A percentile compares a stretch with the other conserved stretches of the same genome.
Conservation (phyloP, 2,888 invertebrate species). For the Tuberolachnus salignus region DNA sequence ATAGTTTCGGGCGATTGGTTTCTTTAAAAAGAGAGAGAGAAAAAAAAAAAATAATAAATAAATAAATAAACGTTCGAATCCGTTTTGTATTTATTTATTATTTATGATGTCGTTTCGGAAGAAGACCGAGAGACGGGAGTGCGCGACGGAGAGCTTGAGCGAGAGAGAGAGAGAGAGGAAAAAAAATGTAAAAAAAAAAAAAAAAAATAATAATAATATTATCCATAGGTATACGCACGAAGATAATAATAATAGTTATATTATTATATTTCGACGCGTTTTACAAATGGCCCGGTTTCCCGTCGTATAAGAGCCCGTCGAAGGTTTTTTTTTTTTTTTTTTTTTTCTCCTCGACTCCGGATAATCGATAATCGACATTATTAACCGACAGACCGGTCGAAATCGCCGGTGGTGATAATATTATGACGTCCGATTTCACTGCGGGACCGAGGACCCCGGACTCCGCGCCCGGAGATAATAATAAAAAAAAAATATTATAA, state of each 20-base stretch:
- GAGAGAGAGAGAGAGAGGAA: too few species aligned
- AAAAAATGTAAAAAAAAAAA: too few species aligned
- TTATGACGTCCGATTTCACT: constrained; percentile 32
- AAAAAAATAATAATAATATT: too few species aligned
- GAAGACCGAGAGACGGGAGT: constrained; percentile 13
- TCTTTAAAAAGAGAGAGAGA: neutral
- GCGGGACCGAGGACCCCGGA: neutral
- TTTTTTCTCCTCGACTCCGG: too few species aligned
- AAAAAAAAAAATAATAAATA: too few species aligned
- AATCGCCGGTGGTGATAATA: constrained; percentile 44
- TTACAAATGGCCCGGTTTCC: constrained; percentile 3
- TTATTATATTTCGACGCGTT: constrained; percentile 14
- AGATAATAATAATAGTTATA: neutral
- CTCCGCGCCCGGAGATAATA: too few species aligned
- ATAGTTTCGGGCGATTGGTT: constrained; percentile 56
- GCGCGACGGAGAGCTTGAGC: neutral
- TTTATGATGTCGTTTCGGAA: constrained; percentile 47
- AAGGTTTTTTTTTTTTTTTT: too few species aligned
- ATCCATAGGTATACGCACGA: neutral
- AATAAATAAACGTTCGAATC: neutral
- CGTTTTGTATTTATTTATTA: constrained; percentile 39
- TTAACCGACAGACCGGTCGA: constrained; percentile 9
- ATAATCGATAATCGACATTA: constrained; percentile 18
- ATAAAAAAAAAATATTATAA: too few species aligned
- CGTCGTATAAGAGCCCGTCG: neutral